Conservation (phyloP, 2,113 vertebrate genomes). For the Myrmophylax atrothorax region DNA sequence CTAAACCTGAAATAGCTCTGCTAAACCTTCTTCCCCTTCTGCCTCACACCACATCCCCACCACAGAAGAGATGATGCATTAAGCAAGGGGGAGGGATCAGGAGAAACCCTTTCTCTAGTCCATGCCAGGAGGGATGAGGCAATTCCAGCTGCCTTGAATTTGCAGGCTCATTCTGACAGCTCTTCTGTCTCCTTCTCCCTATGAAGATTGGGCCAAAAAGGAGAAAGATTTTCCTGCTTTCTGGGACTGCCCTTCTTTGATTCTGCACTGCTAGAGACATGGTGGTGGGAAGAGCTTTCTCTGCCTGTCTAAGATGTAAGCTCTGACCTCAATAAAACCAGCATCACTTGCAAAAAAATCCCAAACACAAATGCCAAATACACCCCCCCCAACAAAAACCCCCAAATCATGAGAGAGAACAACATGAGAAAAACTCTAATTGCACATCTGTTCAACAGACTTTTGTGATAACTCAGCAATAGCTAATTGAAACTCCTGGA, state of each 20-base stretch:
- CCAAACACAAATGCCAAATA: neutral
- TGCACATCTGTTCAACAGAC: constrained; percentile 36
- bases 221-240: neutral
- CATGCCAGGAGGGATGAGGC: constrained; percentile 38
- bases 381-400: neutral
- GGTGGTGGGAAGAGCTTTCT: neutral
- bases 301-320: neutral
- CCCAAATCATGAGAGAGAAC: neutral
- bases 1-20: constrained; percentile 49
- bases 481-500: constrained; percentile 39
- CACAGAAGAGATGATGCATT: constrained; percentile 56
- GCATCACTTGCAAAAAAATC: neutral
- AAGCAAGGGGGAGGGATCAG: constrained; percentile 20
- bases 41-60: constrained; percentile 55
- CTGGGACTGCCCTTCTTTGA: neutral
- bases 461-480: constrained; percentile 23
- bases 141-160: constrained; percentile 53
- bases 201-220: neutral
- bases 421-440: neutral
- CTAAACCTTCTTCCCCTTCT: constrained; percentile 39
- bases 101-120: constrained; percentile 5
- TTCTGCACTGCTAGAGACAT: neutral
- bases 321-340: constrained; percentile 3
- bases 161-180: constrained; percentile 24
- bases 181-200: neutral